phyloP scores from a whole-genome alignment of 2,113 vertebrate genomes.

The Sterna hirundo region DNA sequence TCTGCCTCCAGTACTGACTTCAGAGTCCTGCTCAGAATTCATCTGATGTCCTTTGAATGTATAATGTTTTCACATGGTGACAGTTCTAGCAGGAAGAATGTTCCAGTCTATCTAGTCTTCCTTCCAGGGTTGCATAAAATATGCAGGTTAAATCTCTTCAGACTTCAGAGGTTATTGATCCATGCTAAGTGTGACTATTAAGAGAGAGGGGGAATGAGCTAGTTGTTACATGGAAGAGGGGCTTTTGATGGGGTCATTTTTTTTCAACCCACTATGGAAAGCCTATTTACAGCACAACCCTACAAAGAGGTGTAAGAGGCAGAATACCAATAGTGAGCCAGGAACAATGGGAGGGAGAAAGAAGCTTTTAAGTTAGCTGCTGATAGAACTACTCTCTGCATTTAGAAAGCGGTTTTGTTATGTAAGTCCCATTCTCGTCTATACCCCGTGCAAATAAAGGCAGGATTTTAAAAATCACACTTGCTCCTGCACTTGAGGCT shows the following conservation, averaged over 20 bases:
- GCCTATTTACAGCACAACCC: background rate
- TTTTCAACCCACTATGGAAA: background rate
- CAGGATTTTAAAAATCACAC: background rate
- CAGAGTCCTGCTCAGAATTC: background rate
- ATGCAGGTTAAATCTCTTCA: background rate
- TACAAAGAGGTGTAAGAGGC: background rate
- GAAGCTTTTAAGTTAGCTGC: background rate
- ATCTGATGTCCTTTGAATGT: background rate
- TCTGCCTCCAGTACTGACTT: background rate
- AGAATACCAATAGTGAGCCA: background rate
- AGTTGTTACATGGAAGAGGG: background rate
- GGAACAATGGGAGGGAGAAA: background rate
- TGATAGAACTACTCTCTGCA: background rate
- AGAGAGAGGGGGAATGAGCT: background rate
- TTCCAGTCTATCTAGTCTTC: background rate
- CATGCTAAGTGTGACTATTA: background rate
- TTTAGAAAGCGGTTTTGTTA: background rate
- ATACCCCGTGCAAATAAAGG: background rate
- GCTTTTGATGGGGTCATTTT: background rate
- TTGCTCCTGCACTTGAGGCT: background rate
- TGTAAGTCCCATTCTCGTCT: background rate
- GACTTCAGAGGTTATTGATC: background rate
- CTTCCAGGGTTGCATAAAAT: background rate
- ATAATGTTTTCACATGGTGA: background rate
- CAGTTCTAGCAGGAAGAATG: background rate